phyloP scores from a whole-genome alignment of 1,140 invertebrate genomes.

The Drosophila baimaii region DNA sequence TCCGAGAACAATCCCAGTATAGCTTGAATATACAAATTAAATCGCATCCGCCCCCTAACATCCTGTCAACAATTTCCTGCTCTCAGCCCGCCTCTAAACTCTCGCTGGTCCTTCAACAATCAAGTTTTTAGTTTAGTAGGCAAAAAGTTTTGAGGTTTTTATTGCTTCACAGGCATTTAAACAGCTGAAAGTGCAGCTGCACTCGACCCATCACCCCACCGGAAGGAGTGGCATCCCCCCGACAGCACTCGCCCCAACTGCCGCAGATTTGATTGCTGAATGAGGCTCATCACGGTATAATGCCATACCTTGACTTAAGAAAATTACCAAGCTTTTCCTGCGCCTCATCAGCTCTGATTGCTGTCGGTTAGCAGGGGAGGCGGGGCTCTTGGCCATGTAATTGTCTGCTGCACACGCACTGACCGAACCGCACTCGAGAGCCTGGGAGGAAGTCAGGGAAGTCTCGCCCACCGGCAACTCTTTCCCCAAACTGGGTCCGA shows the following conservation, averaged over 20 bases:
- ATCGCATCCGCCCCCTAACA: slow-evolving; percentile 64
- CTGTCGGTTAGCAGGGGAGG: slow-evolving; percentile 29
- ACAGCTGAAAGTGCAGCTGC: slow-evolving; percentile 41
- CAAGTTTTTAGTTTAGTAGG: slow-evolving; percentile 66
- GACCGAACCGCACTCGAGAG: slow-evolving; percentile 28
- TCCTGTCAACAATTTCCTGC: slow-evolving; percentile 75
- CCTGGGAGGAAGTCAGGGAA: not conserved
- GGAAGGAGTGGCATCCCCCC: not conserved
- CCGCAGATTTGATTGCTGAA: slow-evolving; percentile 59
- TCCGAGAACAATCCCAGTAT: slow-evolving; percentile 37
- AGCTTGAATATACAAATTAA: slow-evolving; percentile 70
- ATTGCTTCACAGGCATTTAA: slow-evolving; percentile 56
- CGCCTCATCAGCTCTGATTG: slow-evolving; percentile 64
- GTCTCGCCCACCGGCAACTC: not conserved
- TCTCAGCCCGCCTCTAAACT: slow-evolving; percentile 36
- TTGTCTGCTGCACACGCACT: slow-evolving; percentile 61
- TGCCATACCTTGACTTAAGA: slow-evolving; percentile 59
- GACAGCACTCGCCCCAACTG: slow-evolving; percentile 8
- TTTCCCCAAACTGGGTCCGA: slow-evolving; percentile 5
- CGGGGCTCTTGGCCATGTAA: slow-evolving; percentile 54
- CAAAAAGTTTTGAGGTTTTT: slow-evolving; percentile 61
- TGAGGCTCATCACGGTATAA: slow-evolving; percentile 78
- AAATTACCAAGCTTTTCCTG: slow-evolving; percentile 58
- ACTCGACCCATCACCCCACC: slow-evolving; percentile 8
- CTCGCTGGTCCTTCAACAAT: slow-evolving; percentile 56